phyloP scores from a whole-genome alignment of 2,888 invertebrate genomes.

The Tinea trinotella region DNA sequence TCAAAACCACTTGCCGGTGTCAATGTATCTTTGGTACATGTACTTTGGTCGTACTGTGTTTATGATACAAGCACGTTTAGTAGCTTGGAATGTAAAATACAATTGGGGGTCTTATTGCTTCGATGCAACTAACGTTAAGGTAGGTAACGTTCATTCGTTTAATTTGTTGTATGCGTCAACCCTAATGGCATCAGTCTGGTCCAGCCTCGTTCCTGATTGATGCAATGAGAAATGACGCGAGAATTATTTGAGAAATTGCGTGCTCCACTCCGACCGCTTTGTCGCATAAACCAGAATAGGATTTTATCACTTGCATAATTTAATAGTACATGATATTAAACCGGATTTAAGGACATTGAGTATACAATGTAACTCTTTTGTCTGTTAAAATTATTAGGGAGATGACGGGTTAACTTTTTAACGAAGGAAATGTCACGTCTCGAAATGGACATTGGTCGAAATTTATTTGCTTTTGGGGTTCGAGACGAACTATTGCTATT shows the following conservation, averaged over 20 bases:
- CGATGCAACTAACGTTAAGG: too few relatives aligned
- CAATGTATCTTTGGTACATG: too few relatives aligned
- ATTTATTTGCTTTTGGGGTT: not conserved
- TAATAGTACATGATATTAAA: conserved; percentile 31
- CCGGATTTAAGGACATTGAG: conserved; percentile 8
- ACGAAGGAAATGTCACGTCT: not conserved
- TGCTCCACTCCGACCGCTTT: conserved; percentile 46
- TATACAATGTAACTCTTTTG: conserved; percentile 12
- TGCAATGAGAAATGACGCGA: conserved; percentile 70
- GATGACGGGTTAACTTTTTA: not conserved
- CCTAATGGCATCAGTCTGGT: conserved; percentile 33
- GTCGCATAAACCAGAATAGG: conserved; percentile 43
- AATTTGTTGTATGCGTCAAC: too few relatives aligned
- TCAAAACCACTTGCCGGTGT: too few relatives aligned
- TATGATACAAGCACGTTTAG: too few relatives aligned
- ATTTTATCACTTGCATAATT: conserved; percentile 68
- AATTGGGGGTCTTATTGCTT: too few relatives aligned
- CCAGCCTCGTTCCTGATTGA: conserved; percentile 55
- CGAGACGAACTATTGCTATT: too few relatives aligned
- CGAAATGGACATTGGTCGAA: conserved; percentile 4
- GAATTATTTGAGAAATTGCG: conserved; percentile 68
- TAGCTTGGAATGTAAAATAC: too few relatives aligned
- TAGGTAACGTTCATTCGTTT: too few relatives aligned
- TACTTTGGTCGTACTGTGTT: too few relatives aligned
- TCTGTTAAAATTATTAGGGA: conserved; percentile 2